These are phyloP conservation scores for Seriola quinqueradiata DNA, from an alignment of 2,113 vertebrate species.

Conservation along the genomic window DNA sequence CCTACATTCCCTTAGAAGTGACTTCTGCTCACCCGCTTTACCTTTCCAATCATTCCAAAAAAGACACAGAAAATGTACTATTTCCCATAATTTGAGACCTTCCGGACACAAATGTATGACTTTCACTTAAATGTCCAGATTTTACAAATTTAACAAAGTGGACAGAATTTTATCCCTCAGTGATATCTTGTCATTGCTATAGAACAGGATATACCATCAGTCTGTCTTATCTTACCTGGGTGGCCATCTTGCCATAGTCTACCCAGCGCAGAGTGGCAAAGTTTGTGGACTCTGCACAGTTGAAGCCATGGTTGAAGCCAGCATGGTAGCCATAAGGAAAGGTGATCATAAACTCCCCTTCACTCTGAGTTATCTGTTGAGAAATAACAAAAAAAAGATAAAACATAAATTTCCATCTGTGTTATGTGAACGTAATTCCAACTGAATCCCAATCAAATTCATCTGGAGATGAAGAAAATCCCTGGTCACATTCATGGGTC, in stretches of 20 bases:
- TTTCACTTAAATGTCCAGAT: background rate
- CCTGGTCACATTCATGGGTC: background rate
- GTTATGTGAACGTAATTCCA: background rate
- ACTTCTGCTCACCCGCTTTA: no score
- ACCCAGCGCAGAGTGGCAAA: slow-evolving; percentile 98
- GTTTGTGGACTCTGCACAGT: slow-evolving; percentile 98
- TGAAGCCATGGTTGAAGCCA: slow-evolving; percentile 98
- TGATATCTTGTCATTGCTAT: background rate
- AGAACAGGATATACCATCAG: background rate
- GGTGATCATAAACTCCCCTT: slow-evolving; percentile 97
- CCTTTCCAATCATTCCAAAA: background rate
- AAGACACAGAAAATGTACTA: background rate
- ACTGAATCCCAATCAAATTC: background rate
- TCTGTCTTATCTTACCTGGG: slow-evolving; percentile 84
- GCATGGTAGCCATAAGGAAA: slow-evolving; percentile 98
- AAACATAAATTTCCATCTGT: background rate
- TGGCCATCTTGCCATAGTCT: slow-evolving; percentile 97
- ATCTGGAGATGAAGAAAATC: background rate
- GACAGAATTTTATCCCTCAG: background rate
- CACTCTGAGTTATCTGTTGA: slow-evolving; percentile 95
- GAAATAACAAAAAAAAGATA: background rate
- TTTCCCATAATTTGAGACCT: background rate
- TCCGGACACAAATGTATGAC: background rate
- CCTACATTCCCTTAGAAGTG: background rate
- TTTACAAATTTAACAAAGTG: background rate